Percentiles rank a stretch among this genome's conserved stretches.
Evolutionary conservation across 1,140 invertebrate species (phyloP).

Genomic region (Drosophila nebulosa): DNA sequence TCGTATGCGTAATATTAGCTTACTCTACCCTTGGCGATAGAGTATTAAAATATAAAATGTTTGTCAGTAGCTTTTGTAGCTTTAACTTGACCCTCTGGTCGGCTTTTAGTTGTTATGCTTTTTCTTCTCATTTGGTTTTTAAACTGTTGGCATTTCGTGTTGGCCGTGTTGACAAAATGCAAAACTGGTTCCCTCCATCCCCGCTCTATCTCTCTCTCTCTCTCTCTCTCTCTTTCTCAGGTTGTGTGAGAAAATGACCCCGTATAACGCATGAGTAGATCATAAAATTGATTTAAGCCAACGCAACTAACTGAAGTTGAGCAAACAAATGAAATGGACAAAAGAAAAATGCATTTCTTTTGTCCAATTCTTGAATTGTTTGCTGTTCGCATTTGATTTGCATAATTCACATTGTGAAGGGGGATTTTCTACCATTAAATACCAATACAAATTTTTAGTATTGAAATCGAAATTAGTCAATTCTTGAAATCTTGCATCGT

Average conservation of each 20-base stretch:
- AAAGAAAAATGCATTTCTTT: background rate
- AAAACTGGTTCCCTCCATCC: constrained; percentile 54
- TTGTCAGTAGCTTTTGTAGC: too few relatives aligned
- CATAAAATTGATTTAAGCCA: constrained; percentile 69
- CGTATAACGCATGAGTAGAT: constrained; percentile 9
- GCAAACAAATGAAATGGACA: background rate
- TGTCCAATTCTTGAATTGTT: constrained; percentile 1
- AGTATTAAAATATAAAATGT: too few relatives aligned
- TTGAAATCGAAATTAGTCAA: background rate
- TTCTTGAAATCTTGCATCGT: background rate
- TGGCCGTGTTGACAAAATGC: constrained; percentile 50
- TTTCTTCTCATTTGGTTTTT: constrained; percentile 24
- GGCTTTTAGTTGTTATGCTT: background rate
- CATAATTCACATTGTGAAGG: background rate
- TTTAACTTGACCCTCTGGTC: background rate
- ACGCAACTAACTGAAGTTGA: constrained; percentile 1
- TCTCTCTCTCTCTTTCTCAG: too few relatives aligned
- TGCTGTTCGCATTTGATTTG: background rate
- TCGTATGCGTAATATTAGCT: too few relatives aligned
- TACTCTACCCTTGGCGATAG: too few relatives aligned
- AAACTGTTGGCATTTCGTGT: constrained; percentile 60
- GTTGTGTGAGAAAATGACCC: constrained; percentile 38
- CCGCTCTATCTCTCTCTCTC: too few relatives aligned
- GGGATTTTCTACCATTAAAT: background rate
- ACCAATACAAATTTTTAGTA: background rate